phyloP scores from a whole-genome alignment of 2,888 invertebrate genomes.

The Liodrosophila aerea region DNA sequence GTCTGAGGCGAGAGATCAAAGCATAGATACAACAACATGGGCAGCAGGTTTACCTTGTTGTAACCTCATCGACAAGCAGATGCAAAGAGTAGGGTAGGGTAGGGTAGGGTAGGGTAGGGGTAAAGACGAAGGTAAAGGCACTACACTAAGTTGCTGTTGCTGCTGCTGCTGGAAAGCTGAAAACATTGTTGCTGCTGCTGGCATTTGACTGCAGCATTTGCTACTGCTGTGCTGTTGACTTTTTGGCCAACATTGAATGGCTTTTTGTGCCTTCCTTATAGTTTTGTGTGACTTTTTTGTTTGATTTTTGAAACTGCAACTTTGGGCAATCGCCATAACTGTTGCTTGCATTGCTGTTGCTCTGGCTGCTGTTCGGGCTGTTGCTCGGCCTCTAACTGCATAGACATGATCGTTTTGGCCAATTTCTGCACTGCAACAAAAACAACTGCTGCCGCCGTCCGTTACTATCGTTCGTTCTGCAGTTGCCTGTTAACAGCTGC shows the following conservation, averaged over 20 bases:
- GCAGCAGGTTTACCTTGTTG: slow-evolving; percentile 77
- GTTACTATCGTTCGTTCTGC: slow-evolving; percentile 52
- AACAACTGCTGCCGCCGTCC: slow-evolving; percentile 30
- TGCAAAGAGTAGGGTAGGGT: background rate
- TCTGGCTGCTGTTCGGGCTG: slow-evolving; percentile 31
- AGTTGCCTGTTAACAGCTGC: slow-evolving; percentile 42
- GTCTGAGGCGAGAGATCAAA: slow-evolving; percentile 69
- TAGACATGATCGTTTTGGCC: slow-evolving; percentile 74
- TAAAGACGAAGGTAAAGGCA: slow-evolving; percentile 21
- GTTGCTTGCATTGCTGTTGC: slow-evolving; percentile 34
- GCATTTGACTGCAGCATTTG: slow-evolving; percentile 51
- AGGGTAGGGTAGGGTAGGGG: slow-evolving; percentile 7
- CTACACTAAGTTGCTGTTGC: slow-evolving; percentile 33
- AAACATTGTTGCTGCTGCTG: slow-evolving; percentile 51
- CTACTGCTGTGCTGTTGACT: slow-evolving; percentile 51
- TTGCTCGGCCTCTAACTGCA: slow-evolving; percentile 61
- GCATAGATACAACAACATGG: slow-evolving; percentile 68
- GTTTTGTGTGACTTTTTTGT: slow-evolving; percentile 51
- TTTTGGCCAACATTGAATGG: slow-evolving; percentile 58
- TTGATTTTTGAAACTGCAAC: slow-evolving; percentile 72
- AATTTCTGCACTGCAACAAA: slow-evolving; percentile 60
- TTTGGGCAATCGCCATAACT: slow-evolving; percentile 70
- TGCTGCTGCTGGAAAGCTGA: slow-evolving; percentile 29
- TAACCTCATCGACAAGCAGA: slow-evolving; percentile 57
- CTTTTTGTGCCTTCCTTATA: slow-evolving; percentile 38